Evolutionary conservation across 2,888 invertebrate species (phyloP).

Genomic region (Acleris emargana): DNA sequence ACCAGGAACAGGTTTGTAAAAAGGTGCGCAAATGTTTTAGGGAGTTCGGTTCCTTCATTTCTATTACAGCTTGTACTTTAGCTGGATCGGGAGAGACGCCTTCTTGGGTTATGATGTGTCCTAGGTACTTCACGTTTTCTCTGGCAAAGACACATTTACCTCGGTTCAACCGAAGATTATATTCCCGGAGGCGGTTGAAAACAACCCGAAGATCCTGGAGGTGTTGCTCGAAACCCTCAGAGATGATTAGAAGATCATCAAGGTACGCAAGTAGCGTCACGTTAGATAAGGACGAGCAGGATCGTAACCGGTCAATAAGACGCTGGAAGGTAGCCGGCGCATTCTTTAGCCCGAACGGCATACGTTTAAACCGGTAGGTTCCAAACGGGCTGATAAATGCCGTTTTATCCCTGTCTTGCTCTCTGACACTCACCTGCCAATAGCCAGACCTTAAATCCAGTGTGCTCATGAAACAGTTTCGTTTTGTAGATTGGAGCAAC

Average conservation of each 20-base stretch:
- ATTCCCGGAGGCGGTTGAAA: neutral
- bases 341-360: slow-evolving; percentile 1
- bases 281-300: neutral
- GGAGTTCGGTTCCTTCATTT: neutral
- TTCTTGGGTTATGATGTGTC: neutral
- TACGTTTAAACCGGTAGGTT: neutral
- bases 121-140: neutral
- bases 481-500: neutral
- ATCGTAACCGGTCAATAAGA: neutral
- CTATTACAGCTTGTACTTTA: neutral
- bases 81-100: neutral
- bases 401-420: neutral
- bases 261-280: neutral
- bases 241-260: neutral
- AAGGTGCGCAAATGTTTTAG: neutral
- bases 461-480: neutral
- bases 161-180: neutral
- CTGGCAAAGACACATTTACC: neutral
- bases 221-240: neutral
- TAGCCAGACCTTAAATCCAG: neutral
- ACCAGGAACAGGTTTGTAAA: slow-evolving; percentile 2
- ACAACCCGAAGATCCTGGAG: neutral
- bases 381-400: neutral
- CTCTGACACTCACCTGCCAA: neutral
- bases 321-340: neutral